Conservation (phyloP, 2,888 invertebrate species). For the Linnaemya vulpina region DNA sequence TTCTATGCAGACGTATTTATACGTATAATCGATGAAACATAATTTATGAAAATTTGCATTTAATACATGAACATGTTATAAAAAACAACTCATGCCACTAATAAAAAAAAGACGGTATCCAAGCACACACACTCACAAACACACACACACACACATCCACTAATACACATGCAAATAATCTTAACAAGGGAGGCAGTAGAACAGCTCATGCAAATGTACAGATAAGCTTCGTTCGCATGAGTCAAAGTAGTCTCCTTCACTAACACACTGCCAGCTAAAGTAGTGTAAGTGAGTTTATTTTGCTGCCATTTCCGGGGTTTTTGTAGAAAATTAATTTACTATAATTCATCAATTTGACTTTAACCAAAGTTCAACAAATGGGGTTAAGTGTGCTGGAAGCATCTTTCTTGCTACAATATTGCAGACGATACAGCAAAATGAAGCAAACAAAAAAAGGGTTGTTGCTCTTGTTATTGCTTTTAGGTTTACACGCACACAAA, state of each 20-base stretch:
- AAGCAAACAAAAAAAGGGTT: constrained; percentile 53
- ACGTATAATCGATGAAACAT: constrained; percentile 55
- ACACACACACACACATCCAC: constrained; percentile 10
- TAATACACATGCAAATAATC: background rate
- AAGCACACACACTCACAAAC: constrained; percentile 7
- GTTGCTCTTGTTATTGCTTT: constrained; percentile 49
- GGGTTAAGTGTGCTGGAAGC: constrained; percentile 70
- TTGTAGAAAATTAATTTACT: constrained; percentile 79
- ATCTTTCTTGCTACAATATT: constrained; percentile 10
- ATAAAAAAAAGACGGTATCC: background rate
- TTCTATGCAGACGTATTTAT: background rate
- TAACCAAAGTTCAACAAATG: constrained; percentile 69
- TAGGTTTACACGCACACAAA: background rate
- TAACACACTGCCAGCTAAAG: background rate
- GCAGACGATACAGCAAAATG: constrained; percentile 14
- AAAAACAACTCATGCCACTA: constrained; percentile 31
- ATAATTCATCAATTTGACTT: constrained; percentile 80
- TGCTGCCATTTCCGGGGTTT: constrained; percentile 66
- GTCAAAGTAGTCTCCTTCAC: constrained; percentile 1
- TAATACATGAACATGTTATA: constrained; percentile 57
- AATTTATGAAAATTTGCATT: constrained; percentile 68
- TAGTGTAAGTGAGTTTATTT: constrained; percentile 48
- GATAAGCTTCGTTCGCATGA: constrained; percentile 48
- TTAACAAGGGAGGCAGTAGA: background rate
- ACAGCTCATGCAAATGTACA: constrained; percentile 67